phyloP scores from a whole-genome alignment of 2,113 vertebrate genomes.

The Corythoichthys haematopterus region DNA sequence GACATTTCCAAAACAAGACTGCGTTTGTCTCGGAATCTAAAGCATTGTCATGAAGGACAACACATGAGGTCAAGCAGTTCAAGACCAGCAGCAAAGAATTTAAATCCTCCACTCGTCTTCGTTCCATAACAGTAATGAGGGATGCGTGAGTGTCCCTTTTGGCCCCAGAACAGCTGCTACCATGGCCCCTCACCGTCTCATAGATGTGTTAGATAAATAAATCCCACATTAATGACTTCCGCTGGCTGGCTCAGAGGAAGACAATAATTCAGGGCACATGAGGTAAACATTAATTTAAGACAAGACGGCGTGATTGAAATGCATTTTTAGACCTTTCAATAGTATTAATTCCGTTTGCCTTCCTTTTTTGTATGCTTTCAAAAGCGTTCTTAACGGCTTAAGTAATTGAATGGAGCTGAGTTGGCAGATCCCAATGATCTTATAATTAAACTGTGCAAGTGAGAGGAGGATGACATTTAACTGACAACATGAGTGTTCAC shows the following conservation, averaged over 20 bases:
- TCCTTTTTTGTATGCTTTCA: too few species aligned
- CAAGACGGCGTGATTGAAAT: slow-evolving; percentile 12
- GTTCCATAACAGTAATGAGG: slow-evolving; percentile 67
- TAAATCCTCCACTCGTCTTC: slow-evolving; percentile 56
- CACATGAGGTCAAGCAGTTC: slow-evolving; percentile 14
- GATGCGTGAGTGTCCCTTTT: slow-evolving; percentile 30
- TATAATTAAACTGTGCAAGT: slow-evolving; percentile 49
- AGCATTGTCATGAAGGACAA: slow-evolving; percentile 20
- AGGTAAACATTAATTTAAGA: slow-evolving; percentile 27
- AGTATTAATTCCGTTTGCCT: background rate
- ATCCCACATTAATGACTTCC: slow-evolving; percentile 50
- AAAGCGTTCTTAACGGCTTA: too few species aligned
- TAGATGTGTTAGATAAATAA: slow-evolving; percentile 60
- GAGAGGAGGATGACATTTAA: slow-evolving; percentile 22
- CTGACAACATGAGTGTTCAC: slow-evolving; percentile 18
- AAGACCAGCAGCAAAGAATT: slow-evolving; percentile 42
- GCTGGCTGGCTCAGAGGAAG: slow-evolving; percentile 12
- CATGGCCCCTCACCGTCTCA: slow-evolving; percentile 16
- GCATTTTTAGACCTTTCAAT: background rate
- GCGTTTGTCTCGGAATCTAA: slow-evolving; percentile 13
- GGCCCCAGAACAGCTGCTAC: slow-evolving; percentile 54
- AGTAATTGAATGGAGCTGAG: slow-evolving; percentile 8
- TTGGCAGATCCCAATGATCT: slow-evolving; percentile 11
- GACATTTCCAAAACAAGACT: slow-evolving; percentile 10
- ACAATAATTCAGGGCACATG: slow-evolving; percentile 10